Base-by-base conservation (phyloP, 2,888 invertebrate genomes). In the Trypoxylon attenuatum region DNA sequence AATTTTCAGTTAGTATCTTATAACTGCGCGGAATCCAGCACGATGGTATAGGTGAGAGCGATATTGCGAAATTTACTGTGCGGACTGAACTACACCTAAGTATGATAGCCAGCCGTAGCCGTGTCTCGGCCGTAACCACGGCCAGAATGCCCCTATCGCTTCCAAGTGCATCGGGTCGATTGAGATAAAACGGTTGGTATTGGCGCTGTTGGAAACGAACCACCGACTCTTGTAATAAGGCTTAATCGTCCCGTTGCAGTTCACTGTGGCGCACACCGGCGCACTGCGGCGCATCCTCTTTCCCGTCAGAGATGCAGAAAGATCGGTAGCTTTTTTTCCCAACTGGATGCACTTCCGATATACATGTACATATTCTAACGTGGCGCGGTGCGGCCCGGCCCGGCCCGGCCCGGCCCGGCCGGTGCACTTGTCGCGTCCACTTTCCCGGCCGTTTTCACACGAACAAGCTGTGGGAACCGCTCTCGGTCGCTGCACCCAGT, bases 381-480 rank as follows among this genome's bases (percentile, higher is more conserved):
- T 58, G 61, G 64, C 70, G 56, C 13, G 13, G 33, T 13, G 33
- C 33, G 8, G 33, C 33, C 5, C 33, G 13, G 33, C 29, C n/a
- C n/a, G n/a, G n/a, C n/a, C n/a, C n/a, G n/a, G 4, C n/a, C 29
- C 2, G 29, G n/a, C 13, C n/a, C 33, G 10, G 68, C 69, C 62
- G 68, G 23, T 61, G 71, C 81, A 80, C 80, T 79, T 80, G 80
- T 82, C 81, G 76, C 77, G 74, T 73, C 66, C 76, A 79, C 78
- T 83, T 84, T 82, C 78, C 78, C 76, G 76, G 59, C 65, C 59
- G 77, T 79, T 83, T 84, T 83, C 84, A 84, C 84, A 84, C 83
- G 83, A 77, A 66, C 69, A 58, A 52, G 62, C 79, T 84, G 84
- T 84, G 84, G 84, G 84, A 84, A 84, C 81, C 79, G 59, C 73